Percentiles rank a stretch among this genome's conserved stretches.
Evolutionary conservation across 2,113 vertebrate genomes (phyloP).

Genomic region (Dascyllus trimaculatus): DNA sequence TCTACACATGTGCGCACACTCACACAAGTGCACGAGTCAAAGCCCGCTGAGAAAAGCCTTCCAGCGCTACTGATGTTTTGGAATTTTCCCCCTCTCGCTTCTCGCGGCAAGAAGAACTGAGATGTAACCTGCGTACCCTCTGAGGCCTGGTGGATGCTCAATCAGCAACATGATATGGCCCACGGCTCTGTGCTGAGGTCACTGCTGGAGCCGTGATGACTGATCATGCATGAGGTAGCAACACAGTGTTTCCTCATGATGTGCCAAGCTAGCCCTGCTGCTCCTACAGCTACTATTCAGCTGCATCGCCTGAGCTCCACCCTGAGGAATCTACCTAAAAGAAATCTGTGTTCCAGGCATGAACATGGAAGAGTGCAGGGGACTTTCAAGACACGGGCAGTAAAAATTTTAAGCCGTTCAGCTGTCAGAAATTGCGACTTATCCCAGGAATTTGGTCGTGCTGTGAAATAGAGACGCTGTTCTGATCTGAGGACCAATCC

Average conservation of each 20-base stretch:
- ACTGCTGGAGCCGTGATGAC: slow-evolving; percentile 63
- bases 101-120: slow-evolving; percentile 54
- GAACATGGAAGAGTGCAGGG: slow-evolving; percentile 18
- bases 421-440: slow-evolving; percentile 41
- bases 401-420: slow-evolving; percentile 22
- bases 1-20: background rate
- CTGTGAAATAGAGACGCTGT: slow-evolving; percentile 11
- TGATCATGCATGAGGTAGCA: slow-evolving; percentile 68
- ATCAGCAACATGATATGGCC: slow-evolving; percentile 74
- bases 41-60: slow-evolving; percentile 62
- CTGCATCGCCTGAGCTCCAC: slow-evolving; percentile 38
- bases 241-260: slow-evolving; percentile 55
- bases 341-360: slow-evolving; percentile 24
- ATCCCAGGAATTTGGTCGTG: slow-evolving; percentile 7
- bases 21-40: slow-evolving; percentile 11
- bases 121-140: slow-evolving; percentile 71
- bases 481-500: slow-evolving; percentile 47
- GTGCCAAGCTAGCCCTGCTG: slow-evolving; percentile 45
- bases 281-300: slow-evolving; percentile 35
- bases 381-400: background rate
- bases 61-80: slow-evolving; percentile 64
- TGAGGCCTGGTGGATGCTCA: slow-evolving; percentile 70
- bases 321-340: slow-evolving; percentile 37
- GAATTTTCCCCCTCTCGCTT: slow-evolving; percentile 57
- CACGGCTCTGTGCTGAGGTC: slow-evolving; percentile 69